A percentile compares a stretch with the other conserved stretches of the same genome.
phyloP scores from a whole-genome alignment of 2,797 vertebrate species.

The Cossypha niveicapilla region DNA sequence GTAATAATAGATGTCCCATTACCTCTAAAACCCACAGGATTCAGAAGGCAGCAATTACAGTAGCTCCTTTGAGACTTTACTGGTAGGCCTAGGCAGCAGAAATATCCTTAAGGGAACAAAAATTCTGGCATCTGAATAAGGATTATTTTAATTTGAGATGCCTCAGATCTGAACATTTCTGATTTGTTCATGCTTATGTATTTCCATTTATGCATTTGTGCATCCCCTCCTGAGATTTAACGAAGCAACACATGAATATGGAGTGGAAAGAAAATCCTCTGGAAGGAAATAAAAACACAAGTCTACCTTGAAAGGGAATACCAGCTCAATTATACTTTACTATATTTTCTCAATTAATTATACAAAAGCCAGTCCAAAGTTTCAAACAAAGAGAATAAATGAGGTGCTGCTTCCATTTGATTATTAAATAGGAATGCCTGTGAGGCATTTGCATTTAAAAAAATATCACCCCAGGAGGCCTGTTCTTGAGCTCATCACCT shows the following conservation, averaged over 20 bases:
- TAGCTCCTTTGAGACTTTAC: background rate
- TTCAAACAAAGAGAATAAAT: background rate
- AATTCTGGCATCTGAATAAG: background rate
- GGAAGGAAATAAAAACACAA: background rate
- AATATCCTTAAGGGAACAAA: background rate
- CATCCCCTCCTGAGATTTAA: background rate
- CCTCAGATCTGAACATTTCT: background rate
- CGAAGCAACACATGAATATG: background rate
- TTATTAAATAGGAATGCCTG: background rate
- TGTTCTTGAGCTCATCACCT: background rate
- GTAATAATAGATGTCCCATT: background rate
- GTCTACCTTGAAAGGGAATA: background rate
- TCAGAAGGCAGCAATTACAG: background rate
- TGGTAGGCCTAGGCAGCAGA: background rate
- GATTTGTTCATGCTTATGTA: background rate
- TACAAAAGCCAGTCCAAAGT: background rate
- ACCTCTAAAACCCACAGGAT: background rate
- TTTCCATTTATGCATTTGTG: background rate
- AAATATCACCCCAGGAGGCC: background rate
- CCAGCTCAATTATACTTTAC: background rate
- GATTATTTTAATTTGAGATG: background rate
- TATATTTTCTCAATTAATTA: background rate
- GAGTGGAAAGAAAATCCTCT: background rate
- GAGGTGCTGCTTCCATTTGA: background rate
- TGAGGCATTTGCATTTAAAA: background rate